These are phyloP conservation scores for Pogonus chalceus DNA, from an alignment of 1,140 invertebrate species.

Conservation along the genomic window DNA sequence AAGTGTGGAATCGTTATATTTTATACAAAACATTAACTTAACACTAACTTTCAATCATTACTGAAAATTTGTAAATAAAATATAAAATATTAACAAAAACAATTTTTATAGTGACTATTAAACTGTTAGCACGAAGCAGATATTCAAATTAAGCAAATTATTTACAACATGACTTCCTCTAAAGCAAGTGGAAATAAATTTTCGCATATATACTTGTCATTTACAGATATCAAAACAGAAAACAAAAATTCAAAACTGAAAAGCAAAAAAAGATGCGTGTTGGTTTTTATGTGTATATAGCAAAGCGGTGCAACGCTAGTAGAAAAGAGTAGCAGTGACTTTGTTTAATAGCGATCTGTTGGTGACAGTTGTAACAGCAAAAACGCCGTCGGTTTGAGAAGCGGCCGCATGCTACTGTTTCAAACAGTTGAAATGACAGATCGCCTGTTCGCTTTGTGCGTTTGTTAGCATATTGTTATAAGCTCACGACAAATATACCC, in stretches of 20 bases:
- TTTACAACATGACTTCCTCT: too few relatives aligned
- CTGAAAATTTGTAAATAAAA: too few relatives aligned
- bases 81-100: too few relatives aligned
- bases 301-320: not conserved
- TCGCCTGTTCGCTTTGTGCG: not conserved
- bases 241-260: not conserved
- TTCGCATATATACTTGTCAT: constrained; percentile 1
- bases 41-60: too few relatives aligned
- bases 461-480: not conserved
- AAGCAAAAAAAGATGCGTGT: constrained; percentile 2
- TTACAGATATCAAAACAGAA: constrained; percentile 1
- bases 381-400: not conserved
- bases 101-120: too few relatives aligned
- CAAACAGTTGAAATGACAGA: constrained; percentile 3
- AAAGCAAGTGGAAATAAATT: too few relatives aligned
- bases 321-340: constrained; percentile 8
- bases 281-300: not conserved
- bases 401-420: not conserved
- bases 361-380: constrained; percentile 15
- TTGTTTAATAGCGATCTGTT: constrained; percentile 20
- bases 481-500: too few relatives aligned
- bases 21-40: too few relatives aligned
- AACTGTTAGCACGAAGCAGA: too few relatives aligned
- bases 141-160: too few relatives aligned
- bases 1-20: too few relatives aligned